Conservation (phyloP, 1,140 invertebrate species). For the Kradibia gibbosae region DNA sequence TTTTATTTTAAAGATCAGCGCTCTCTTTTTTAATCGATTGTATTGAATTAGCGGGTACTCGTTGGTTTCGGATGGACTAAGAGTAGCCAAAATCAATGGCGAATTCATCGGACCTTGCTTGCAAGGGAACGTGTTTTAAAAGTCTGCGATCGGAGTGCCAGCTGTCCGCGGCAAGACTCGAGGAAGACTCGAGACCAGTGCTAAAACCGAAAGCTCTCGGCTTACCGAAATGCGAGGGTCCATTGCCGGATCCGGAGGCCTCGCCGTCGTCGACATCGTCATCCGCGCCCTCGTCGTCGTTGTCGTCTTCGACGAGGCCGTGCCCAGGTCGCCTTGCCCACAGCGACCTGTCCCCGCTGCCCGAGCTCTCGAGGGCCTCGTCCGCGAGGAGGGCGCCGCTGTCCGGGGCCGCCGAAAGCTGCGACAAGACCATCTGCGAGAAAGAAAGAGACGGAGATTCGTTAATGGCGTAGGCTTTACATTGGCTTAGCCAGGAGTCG, state of each 20-base stretch:
- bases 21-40: too few relatives aligned
- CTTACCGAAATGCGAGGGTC: constrained; percentile 57
- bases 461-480: too few relatives aligned
- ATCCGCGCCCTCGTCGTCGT: constrained; percentile 60
- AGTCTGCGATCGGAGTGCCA: too few relatives aligned
- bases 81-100: too few relatives aligned
- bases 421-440: constrained; percentile 66
- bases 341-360: constrained; percentile 64
- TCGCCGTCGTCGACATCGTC: constrained; percentile 62
- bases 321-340: constrained; percentile 56
- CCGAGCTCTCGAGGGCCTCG: constrained; percentile 68
- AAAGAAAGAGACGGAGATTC: background rate
- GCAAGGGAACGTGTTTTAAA: too few relatives aligned
- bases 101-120: too few relatives aligned
- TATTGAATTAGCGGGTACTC: too few relatives aligned
- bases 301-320: constrained; percentile 56
- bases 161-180: too few relatives aligned
- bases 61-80: too few relatives aligned
- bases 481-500: background rate
- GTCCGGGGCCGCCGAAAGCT: constrained; percentile 66
- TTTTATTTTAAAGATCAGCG: too few relatives aligned
- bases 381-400: constrained; percentile 65
- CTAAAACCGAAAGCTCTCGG: too few relatives aligned
- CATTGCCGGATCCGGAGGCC: constrained; percentile 70
- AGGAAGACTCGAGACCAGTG: too few relatives aligned